phyloP scores from a whole-genome alignment of 37 sponge, comb jelly and placozoan genomes.

The Ephydatia muelleri region DNA sequence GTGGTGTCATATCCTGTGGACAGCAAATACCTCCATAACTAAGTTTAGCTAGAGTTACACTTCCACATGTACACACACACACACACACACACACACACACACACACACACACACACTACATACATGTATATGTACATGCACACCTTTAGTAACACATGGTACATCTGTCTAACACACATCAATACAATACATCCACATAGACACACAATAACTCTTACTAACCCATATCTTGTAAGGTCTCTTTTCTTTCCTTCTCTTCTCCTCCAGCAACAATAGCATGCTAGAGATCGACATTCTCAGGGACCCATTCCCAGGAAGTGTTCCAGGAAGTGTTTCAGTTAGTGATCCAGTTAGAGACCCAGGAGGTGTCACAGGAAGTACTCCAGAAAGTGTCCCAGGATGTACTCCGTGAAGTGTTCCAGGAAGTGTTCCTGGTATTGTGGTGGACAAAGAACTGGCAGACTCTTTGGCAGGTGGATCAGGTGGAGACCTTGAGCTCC shows the following conservation, averaged over 20 bases:
- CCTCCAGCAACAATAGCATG: constrained; percentile 28
- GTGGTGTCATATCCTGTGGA: constrained; percentile 59
- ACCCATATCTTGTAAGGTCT: constrained; percentile 60
- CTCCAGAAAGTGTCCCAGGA: background rate
- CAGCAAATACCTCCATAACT: background rate
- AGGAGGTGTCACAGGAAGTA: background rate
- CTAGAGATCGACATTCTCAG: background rate
- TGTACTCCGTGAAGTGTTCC: background rate
- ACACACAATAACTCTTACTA: background rate
- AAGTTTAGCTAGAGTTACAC: no score
- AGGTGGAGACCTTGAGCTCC: background rate
- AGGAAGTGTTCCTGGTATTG: background rate
- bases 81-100: background rate
- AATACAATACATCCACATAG: background rate
- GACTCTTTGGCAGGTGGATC: background rate
- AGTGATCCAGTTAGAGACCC: background rate
- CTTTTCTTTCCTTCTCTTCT: constrained; percentile 43
- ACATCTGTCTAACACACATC: no score
- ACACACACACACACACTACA: background rate
- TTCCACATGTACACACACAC: background rate
- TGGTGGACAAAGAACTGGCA: background rate
- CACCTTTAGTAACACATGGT: no score
- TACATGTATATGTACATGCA: no score
- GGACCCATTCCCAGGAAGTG: background rate
- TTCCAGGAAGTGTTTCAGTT: background rate